Conservation (phyloP, 2,797 vertebrate genomes). For the Oryzias dopingdopingensis region DNA sequence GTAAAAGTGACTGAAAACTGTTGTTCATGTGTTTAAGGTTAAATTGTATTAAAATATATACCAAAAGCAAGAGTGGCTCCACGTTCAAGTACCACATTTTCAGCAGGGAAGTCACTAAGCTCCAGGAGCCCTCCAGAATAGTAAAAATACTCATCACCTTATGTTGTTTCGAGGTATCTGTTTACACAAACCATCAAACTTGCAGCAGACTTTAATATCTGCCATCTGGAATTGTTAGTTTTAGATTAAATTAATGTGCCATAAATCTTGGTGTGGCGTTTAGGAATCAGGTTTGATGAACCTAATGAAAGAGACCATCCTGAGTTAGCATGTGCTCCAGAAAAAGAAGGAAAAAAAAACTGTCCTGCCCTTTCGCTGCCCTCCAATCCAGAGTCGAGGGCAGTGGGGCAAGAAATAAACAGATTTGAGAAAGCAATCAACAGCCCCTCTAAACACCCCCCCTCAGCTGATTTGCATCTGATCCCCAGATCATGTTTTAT, state of each 20-base stretch:
- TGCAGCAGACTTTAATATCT: constrained; percentile 2
- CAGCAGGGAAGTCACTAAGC: too few relatives aligned
- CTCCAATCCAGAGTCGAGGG: constrained; percentile 74
- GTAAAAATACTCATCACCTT: not conserved
- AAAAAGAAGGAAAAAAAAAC: constrained; percentile 14
- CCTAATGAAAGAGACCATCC: constrained; percentile 9
- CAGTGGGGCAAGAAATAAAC: constrained; percentile 79
- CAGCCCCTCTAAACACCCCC: constrained; percentile 44
- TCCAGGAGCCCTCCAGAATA: too few relatives aligned
- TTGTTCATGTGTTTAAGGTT: too few relatives aligned
- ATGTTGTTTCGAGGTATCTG: too few relatives aligned
- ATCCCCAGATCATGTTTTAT: constrained; percentile 84
- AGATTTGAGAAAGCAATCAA: constrained; percentile 85
- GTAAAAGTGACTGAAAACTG: too few relatives aligned
- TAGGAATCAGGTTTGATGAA: constrained; percentile 13
- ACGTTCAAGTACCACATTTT: too few relatives aligned
- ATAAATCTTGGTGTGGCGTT: constrained; percentile 5
- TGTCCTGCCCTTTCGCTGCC: constrained; percentile 36
- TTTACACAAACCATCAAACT: not conserved
- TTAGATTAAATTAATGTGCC: constrained; percentile 27
- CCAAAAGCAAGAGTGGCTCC: too few relatives aligned
- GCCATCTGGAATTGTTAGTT: constrained; percentile 3
- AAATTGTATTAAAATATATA: too few relatives aligned
- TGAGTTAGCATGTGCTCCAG: constrained; percentile 35
- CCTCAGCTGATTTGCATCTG: constrained; percentile 81